phyloP scores from a whole-genome alignment of 1,140 invertebrate species.

The Cataglyphis hispanica region DNA sequence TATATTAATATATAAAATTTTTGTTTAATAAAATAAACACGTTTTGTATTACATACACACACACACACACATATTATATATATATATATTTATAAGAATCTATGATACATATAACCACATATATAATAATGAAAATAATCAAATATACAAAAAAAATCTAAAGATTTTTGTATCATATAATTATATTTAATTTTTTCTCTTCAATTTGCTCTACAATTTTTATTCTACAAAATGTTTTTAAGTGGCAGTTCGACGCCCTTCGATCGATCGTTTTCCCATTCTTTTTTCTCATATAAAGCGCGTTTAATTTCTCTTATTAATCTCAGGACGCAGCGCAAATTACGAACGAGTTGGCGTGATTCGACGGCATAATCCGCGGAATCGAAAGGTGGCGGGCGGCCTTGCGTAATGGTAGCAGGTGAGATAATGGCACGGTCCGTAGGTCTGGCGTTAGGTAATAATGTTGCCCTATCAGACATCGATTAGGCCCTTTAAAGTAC shows the following conservation, averaged over 20 bases:
- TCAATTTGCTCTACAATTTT: neutral
- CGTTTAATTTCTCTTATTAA: conserved; percentile 73
- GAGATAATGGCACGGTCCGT: conserved; percentile 82
- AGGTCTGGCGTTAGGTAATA: conserved; percentile 80
- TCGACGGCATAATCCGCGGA: conserved; percentile 79
- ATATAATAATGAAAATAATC: neutral
- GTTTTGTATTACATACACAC: neutral
- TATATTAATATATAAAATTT: conserved; percentile 2
- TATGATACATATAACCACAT: neutral
- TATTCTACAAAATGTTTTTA: neutral
- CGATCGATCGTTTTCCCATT: conserved; percentile 34
- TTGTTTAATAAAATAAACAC: neutral
- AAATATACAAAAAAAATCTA: neutral
- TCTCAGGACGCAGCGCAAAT: conserved; percentile 48
- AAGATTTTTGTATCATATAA: neutral
- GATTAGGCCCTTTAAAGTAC: conserved; percentile 83
- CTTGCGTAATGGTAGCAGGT: conserved; percentile 78
- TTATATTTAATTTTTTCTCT: neutral
- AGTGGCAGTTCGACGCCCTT: neutral
- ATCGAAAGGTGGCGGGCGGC: conserved; percentile 74
- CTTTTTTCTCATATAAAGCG: conserved; percentile 12
- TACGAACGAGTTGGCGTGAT: conserved; percentile 78
- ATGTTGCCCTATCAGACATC: conserved; percentile 82
- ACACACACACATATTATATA: too few relatives aligned
- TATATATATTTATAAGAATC: neutral